phyloP scores from a whole-genome alignment of 2,888 invertebrate species.

The Zygaena filipendulae region DNA sequence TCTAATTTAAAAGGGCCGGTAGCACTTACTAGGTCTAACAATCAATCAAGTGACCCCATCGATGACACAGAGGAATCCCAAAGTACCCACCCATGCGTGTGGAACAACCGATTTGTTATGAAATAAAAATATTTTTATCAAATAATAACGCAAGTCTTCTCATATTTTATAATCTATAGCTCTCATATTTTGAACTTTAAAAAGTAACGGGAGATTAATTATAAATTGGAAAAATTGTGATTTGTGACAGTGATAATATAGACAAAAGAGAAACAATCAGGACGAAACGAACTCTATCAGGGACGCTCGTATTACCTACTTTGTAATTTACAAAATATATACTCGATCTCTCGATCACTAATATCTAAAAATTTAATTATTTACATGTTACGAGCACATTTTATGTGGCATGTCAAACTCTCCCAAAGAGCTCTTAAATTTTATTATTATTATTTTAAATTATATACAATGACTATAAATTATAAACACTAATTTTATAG shows the following conservation, averaged over 20 bases:
- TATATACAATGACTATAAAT: constrained; percentile 63
- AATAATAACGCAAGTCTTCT: too few relatives aligned
- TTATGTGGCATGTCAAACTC: constrained; percentile 39
- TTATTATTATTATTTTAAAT: too few relatives aligned
- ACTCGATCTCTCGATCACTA: constrained; percentile 54
- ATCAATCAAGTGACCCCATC: too few relatives aligned
- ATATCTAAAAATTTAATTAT: constrained; percentile 59
- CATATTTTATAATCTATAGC: too few relatives aligned
- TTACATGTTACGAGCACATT: constrained; percentile 59
- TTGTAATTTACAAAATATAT: constrained; percentile 64
- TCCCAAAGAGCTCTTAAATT: too few relatives aligned
- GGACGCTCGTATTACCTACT: constrained; percentile 59
- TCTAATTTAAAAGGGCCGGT: too few relatives aligned
- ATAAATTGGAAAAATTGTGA: constrained; percentile 60
- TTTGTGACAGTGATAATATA: constrained; percentile 57
- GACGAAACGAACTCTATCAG: constrained; percentile 51
- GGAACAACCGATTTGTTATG: constrained; percentile 38
- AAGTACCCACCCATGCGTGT: constrained; percentile 45
- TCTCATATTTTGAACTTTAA: constrained; percentile 45
- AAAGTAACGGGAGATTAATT: constrained; percentile 34
- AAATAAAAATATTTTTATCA: constrained; percentile 45
- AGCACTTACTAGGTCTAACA: too few relatives aligned
- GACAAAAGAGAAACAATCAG: constrained; percentile 40
- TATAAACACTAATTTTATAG: constrained; percentile 52
- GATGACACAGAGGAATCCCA: constrained; percentile 24